Evolutionary conservation across 2,113 vertebrate species (phyloP).

Genomic region (Glaucidium brasilianum): DNA sequence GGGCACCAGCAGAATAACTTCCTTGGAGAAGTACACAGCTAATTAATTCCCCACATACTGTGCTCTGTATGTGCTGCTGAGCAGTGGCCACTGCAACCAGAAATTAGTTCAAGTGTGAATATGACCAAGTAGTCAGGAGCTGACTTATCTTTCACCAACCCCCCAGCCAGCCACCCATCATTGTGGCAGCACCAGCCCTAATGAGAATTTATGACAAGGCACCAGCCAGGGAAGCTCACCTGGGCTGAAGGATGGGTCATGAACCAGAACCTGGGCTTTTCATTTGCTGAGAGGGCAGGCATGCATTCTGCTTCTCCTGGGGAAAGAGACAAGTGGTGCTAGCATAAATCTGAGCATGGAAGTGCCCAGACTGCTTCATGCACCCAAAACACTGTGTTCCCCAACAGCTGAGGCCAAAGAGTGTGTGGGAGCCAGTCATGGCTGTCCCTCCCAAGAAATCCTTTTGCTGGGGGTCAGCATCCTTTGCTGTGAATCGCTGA

Average conservation of each 20-base stretch:
- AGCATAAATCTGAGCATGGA: background rate
- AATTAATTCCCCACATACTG: slow-evolving; percentile 31
- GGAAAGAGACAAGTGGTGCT: background rate
- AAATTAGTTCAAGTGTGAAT: background rate
- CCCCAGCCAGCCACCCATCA: rapidly evolving
- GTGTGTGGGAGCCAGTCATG: rapidly evolving
- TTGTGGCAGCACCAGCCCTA: background rate
- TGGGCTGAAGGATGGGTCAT: background rate
- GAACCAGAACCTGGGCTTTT: background rate
- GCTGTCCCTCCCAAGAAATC: background rate
- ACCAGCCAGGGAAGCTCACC: background rate
- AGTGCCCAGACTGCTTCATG: rapidly evolving
- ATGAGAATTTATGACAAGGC: background rate
- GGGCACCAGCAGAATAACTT: background rate
- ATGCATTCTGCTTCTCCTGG: background rate
- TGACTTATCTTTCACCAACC: background rate
- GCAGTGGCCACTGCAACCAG: background rate
- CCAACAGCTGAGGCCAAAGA: background rate
- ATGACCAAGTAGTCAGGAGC: background rate
- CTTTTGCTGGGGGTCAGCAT: background rate
- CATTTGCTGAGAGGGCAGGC: background rate
- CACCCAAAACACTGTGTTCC: background rate
- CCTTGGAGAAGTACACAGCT: background rate
- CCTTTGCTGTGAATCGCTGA: background rate
- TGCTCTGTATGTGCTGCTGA: background rate